phyloP scores from a whole-genome alignment of 1,140 invertebrate species.

The Drusus annulatus region DNA sequence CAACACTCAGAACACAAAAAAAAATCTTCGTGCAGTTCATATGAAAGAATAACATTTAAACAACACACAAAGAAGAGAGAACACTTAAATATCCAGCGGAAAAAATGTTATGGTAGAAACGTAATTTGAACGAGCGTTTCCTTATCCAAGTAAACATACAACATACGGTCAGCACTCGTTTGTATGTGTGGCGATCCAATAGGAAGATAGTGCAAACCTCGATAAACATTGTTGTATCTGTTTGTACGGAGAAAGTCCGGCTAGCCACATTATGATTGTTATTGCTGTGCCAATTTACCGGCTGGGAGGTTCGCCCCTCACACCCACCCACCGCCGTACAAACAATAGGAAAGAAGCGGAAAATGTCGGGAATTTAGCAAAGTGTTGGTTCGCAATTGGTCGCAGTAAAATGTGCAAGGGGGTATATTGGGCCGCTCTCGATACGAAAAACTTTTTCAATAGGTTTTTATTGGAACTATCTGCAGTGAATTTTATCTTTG shows the following conservation, averaged over 20 bases:
- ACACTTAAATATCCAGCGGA: no score
- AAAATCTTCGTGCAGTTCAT: no score
- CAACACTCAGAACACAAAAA: no score
- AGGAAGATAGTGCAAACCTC: slow-evolving; percentile 10
- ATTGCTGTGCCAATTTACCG: slow-evolving; percentile 57
- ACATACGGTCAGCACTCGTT: not conserved
- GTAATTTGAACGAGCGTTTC: no score
- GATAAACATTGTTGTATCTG: slow-evolving; percentile 51
- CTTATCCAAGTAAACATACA: no score
- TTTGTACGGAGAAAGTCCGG: slow-evolving; percentile 44
- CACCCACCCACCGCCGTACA: slow-evolving; percentile 8
- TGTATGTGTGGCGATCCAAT: slow-evolving; percentile 21
- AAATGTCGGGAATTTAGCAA: slow-evolving; percentile 21
- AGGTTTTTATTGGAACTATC: slow-evolving; percentile 24
- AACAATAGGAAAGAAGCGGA: slow-evolving; percentile 24
- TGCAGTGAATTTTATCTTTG: slow-evolving; percentile 15
- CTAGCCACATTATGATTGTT: slow-evolving; percentile 58
- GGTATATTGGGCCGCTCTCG: slow-evolving; percentile 15
- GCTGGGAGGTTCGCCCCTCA: slow-evolving; percentile 32
- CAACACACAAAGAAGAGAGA: no score
- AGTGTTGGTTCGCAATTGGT: slow-evolving; percentile 50
- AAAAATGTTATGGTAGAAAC: no score
- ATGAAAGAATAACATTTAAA: no score
- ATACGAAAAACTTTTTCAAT: slow-evolving; percentile 40
- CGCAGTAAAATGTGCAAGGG: slow-evolving; percentile 48